Evolutionary conservation across 2,113 vertebrate species (phyloP).

Genomic region (Cebidichthys violaceus): DNA sequence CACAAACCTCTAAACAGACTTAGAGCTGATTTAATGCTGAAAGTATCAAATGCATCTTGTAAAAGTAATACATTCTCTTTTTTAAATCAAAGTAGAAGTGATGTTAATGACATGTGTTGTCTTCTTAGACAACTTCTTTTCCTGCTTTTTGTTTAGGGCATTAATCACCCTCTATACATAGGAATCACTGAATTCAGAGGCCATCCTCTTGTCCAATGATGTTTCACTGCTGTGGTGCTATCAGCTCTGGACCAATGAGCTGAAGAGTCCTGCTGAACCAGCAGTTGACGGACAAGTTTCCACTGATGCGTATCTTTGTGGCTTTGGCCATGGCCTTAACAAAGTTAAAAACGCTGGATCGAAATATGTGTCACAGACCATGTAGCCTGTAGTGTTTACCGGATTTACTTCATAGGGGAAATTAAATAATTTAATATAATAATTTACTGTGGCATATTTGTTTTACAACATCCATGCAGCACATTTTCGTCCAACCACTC

Average conservation of each 20-base stretch:
- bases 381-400: not conserved
- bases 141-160: constrained; percentile 9
- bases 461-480: too few species aligned
- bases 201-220: constrained; percentile 27
- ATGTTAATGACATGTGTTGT: not conserved
- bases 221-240: constrained; percentile 41
- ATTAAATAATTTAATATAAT: not conserved
- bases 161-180: not conserved
- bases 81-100: not conserved
- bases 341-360: not conserved
- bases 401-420: not conserved
- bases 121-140: not conserved
- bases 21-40: not conserved
- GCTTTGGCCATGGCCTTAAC: not conserved
- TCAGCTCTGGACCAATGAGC: constrained; percentile 34
- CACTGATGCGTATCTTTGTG: not conserved
- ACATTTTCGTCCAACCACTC: too few species aligned
- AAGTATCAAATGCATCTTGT: too few species aligned
- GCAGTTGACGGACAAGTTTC: not conserved
- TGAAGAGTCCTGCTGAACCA: constrained; percentile 17
- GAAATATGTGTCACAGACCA: not conserved
- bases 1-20: not conserved
- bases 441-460: not conserved
- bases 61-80: not conserved
- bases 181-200: not conserved